Percentiles rank a stretch among this genome's conserved stretches.
Evolutionary conservation across 1,140 invertebrate genomes (phyloP).

Genomic region (Philopotamus ludificatus): DNA sequence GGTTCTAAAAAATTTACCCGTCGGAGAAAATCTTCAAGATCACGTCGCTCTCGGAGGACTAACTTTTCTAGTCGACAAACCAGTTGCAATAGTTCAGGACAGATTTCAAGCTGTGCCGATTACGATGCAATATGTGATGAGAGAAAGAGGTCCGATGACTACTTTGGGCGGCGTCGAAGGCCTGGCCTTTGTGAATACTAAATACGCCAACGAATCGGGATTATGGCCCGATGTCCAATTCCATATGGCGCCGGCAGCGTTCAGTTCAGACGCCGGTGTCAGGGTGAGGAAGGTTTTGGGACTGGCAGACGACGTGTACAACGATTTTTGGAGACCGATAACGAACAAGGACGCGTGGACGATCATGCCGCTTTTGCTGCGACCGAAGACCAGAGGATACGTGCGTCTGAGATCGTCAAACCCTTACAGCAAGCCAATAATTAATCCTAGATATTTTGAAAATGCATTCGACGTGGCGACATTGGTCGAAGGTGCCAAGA

Average conservation of each 20-base stretch:
- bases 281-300: constrained; percentile 77
- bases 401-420: constrained; percentile 72
- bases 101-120: constrained; percentile 69
- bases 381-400: constrained; percentile 78
- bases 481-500: constrained; percentile 79
- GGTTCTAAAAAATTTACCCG: constrained; percentile 71
- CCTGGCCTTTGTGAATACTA: constrained; percentile 80
- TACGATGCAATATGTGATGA: constrained; percentile 75
- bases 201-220: constrained; percentile 69
- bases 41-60: constrained; percentile 80
- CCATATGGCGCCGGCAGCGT: constrained; percentile 83
- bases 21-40: constrained; percentile 78
- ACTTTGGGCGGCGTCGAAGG: constrained; percentile 82
- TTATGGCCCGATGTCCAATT: constrained; percentile 83
- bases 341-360: constrained; percentile 72
- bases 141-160: constrained; percentile 79
- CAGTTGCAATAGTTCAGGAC: constrained; percentile 73
- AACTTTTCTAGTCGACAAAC: constrained; percentile 74
- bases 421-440: constrained; percentile 80
- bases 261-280: constrained; percentile 75
- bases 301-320: constrained; percentile 76
- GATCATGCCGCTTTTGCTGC: constrained; percentile 76
- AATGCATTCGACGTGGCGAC: constrained; percentile 74
- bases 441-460: constrained; percentile 87
- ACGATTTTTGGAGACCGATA: constrained; percentile 60